phyloP scores from a whole-genome alignment of 2,797 vertebrate genomes.

The Microctenopoma lineatum region DNA sequence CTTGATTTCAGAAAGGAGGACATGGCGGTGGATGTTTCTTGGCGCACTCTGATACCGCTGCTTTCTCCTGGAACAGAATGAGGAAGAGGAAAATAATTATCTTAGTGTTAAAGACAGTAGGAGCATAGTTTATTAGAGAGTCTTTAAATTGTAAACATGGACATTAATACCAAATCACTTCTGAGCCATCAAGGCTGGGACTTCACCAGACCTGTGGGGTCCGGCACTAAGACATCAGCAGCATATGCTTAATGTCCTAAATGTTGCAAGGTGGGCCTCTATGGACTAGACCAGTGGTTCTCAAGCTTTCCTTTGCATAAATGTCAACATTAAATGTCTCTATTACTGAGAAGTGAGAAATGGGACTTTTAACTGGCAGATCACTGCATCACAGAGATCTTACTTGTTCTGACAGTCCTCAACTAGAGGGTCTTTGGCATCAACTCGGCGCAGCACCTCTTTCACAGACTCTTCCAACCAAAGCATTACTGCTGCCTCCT shows the following conservation, averaged over 20 bases:
- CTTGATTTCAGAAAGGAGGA: conserved; percentile 95
- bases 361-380: neutral
- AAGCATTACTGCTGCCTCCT: conserved; percentile 88
- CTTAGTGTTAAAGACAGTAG: neutral
- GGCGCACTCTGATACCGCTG: conserved; percentile 94
- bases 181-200: too few species aligned
- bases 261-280: too few species aligned
- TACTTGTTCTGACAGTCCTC: conserved; percentile 91
- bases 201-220: too few species aligned
- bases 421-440: conserved; percentile 84
- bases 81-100: neutral
- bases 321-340: neutral
- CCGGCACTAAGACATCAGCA: too few species aligned
- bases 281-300: too few species aligned
- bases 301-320: neutral
- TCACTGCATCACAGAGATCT: conserved; percentile 35
- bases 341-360: neutral
- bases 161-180: too few species aligned
- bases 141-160: too few species aligned
- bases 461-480: conserved; percentile 92
- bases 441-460: conserved; percentile 86
- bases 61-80: conserved; percentile 85
- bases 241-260: too few species aligned
- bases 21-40: conserved; percentile 93
- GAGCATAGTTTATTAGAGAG: neutral